Percentiles rank a stretch among this genome's conserved stretches.
These are phyloP conservation scores for crab-eating macaque (Macaca fascicularis) DNA, from an alignment of 2,113 vertebrate genomes.

Conservation along the genomic window T2T-MFA8v1.1 NC_088377.1:176299001-176299500, in stretches of 20 bases:
- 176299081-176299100: not conserved
- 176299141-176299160: not conserved
- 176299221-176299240: not conserved
- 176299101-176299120: not conserved
- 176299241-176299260: not conserved
- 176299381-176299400: not conserved
- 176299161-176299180: slow-evolving; percentile 12
- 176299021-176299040: not conserved
- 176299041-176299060: not conserved
- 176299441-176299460: not conserved
- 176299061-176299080: not conserved
- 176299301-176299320: not conserved
- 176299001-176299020: not conserved
- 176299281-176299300: not conserved
- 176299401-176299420: not conserved
- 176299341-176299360: not conserved
- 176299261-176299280: not conserved
- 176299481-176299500: not conserved
- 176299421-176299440: not conserved
- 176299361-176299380: not conserved
- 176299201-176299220: not conserved
- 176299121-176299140: not conserved
- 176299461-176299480: not conserved
- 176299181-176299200: not conserved
- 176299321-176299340: not conserved